A percentile compares a stretch with the other conserved stretches of the same genome.
Evolutionary conservation across 2,113 vertebrate genomes (phyloP).

Genomic region (Pyxicephalus adspersus): DNA sequence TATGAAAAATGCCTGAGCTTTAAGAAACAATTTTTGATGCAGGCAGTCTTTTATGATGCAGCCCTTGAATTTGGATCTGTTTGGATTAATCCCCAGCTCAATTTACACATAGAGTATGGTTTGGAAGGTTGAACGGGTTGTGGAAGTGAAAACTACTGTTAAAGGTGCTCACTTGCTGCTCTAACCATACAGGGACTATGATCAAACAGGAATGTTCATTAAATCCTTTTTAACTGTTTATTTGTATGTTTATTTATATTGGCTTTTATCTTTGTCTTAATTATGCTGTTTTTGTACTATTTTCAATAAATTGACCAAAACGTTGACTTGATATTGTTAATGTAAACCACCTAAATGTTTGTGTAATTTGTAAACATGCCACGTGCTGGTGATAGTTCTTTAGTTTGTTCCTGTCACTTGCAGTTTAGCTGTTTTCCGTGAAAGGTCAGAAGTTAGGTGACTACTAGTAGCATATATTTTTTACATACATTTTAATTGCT

Average conservation of each 20-base stretch:
- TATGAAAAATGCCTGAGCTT: constrained; percentile 54
- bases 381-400: too few relatives aligned
- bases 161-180: constrained; percentile 16
- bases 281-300: neutral
- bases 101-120: neutral
- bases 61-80: neutral
- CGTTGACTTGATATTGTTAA: neutral
- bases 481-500: too few relatives aligned
- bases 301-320: constrained; percentile 19
- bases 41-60: neutral
- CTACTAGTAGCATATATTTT: too few relatives aligned
- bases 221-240: neutral
- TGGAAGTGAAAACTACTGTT: neutral
- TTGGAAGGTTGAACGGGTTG: neutral
- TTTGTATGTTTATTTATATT: constrained; percentile 5
- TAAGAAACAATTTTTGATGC: neutral
- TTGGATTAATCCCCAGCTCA: too few relatives aligned
- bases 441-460: too few relatives aligned
- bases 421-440: too few relatives aligned
- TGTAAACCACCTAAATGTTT: too few relatives aligned
- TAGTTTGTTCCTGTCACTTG: too few relatives aligned
- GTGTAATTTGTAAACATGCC: too few relatives aligned
- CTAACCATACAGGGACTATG: neutral
- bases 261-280: neutral
- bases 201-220: neutral